These are phyloP conservation scores for Apamea anceps DNA, from an alignment of 2,888 invertebrate species.

Conservation along the genomic window DNA sequence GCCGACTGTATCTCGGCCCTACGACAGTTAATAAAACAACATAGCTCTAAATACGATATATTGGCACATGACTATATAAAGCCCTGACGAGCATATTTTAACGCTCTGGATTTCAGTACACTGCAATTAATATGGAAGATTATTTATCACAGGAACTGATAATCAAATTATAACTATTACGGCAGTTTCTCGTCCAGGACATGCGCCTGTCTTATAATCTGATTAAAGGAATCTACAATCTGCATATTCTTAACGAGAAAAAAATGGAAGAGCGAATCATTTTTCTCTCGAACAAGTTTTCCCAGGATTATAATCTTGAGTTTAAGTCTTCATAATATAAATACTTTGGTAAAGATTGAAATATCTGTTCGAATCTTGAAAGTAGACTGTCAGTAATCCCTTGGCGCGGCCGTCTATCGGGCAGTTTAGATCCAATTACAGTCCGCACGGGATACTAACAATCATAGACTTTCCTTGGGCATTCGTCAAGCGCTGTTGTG, in stretches of 20 bases:
- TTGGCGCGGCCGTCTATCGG: constrained; percentile 53
- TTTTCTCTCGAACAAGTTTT: constrained; percentile 42
- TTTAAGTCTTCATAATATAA: constrained; percentile 52
- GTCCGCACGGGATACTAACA: constrained; percentile 72
- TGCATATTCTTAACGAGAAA: constrained; percentile 56
- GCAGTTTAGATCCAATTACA: constrained; percentile 73
- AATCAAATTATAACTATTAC: constrained; percentile 55
- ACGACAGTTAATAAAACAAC: constrained; percentile 67
- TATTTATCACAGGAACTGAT: constrained; percentile 39
- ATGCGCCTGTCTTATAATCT: constrained; percentile 46
- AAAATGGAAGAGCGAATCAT: constrained; percentile 36
- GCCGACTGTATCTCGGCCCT: constrained; percentile 69
- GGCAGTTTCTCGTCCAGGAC: constrained; percentile 25
- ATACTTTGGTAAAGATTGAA: constrained; percentile 61
- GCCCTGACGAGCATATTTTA: constrained; percentile 23
- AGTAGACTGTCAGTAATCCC: constrained; percentile 55
- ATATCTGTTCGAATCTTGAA: constrained; percentile 61
- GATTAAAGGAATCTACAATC: constrained; percentile 59
- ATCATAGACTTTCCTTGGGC: constrained; percentile 76
- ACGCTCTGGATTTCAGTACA: constrained; percentile 33
- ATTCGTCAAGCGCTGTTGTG: constrained; percentile 70
- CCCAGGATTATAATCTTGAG: constrained; percentile 42
- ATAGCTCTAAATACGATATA: constrained; percentile 47
- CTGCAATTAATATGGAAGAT: constrained; percentile 39
- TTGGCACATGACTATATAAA: constrained; percentile 30